Evolutionary conservation across 2,797 vertebrate genomes (phyloP), one percentile per base, ranked within the genome.

Genomic region (Tenualosa thibaudeaui): DNA sequence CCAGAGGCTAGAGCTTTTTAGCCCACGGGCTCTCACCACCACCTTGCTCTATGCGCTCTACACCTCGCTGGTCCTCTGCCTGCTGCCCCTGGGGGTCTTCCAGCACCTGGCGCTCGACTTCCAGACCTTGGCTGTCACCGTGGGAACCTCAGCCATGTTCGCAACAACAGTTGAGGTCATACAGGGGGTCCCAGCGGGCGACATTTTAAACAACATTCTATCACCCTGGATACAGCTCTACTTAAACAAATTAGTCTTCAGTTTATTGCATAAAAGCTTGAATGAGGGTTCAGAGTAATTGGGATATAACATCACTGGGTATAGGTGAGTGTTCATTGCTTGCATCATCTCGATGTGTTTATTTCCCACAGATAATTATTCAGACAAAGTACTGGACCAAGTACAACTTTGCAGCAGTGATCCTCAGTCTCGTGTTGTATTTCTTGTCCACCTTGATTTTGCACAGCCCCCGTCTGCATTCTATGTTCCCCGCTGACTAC

Each of bases 31-130:
- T 4, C 90, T 99, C 19, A 49, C 85, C 0, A 3, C 88, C 65
- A 94, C 96, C 0, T 13, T 98, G 0, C 43, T 94, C 43, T 96
- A 97, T 0, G 96, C 97, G 0, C 50, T 92, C 10, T 93, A 94
- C 87, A 91, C 96, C 1, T 99, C 98, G 0, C 87, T 98, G 0
- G 60, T 93, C 84, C 93, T 96, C 89, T 98, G 97, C 94, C 98
- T 97, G 88, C 68, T 97, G 15, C 89, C 97, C 0, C 86, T 93
- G 56, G 95, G 96, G 86, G 92, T 95, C 89, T 95, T 95, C 51
- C 37, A 88, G 24, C 85, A 97, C 92, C 88, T 54, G 0, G 85
- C 91, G 0, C 90, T 93, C 1, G 97, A 98, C 92, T 95, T 94
- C 0, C 98, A 99, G 94, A 96, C 96, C 68, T 96, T 98, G 10